Evolutionary conservation across 2,797 vertebrate genomes (phyloP), one percentile per base, ranked within the genome.

Genomic region (Nasua narica): DNA sequence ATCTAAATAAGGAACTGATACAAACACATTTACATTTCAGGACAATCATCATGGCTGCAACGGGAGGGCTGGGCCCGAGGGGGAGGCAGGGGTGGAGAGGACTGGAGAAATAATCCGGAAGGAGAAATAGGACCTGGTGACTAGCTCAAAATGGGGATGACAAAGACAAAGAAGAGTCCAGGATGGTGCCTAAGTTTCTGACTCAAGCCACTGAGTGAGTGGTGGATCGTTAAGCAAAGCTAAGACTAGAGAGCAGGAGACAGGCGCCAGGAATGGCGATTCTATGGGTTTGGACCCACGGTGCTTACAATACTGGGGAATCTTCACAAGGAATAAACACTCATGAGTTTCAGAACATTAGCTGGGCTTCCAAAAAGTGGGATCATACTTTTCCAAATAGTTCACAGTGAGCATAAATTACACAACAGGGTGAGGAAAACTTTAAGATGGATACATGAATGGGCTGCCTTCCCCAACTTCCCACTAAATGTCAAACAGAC

Each of bases 1-100:
- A 90, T 65, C 37, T 82, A 92, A 87, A 65, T 15, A 52, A 91
- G 37, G 52, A 96, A 77, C 93, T 18, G 25, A 88, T 85, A 90
- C 37, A 29, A 92, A 72, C n/a, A 84, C 50, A 69, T 86, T 91
- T 77, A 91, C 35, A 76, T 79, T 93, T 84, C 72, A 85, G 70
- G 81, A 70, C 74, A 52, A 86, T 65, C 19, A 86, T 37, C 56
- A 86, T n/a, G 23, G 58, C 60, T 56, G 13, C 23, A 72, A 67
- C 10, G 9, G 65, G 50, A 94, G 60, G 23, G 25, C 87, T 10
- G 15, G 37, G 37, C 56, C 13, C 1, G 50, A 23, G 35, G 7
- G n/a, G 58, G 18, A 46, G 8, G 25, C 15, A 11, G 21, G 16
- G 40, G 65, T 76, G n/a, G 21, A 72, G 16, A 5, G 15, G 18